Evolutionary conservation across 1,140 invertebrate genomes (phyloP), one percentile per base, ranked within the genome.

Genomic region (Cydia amplana): DNA sequence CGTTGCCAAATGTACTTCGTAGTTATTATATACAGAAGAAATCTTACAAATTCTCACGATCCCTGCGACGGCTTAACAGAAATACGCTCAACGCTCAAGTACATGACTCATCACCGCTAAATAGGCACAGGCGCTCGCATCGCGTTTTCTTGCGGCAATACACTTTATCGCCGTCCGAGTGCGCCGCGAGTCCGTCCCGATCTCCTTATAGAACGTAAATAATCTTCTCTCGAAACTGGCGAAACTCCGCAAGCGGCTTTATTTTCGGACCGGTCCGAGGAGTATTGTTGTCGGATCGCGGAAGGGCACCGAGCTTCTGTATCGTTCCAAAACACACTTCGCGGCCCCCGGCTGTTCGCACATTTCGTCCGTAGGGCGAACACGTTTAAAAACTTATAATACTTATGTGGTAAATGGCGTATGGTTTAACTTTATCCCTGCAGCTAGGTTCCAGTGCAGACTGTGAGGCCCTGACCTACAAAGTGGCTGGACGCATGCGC

Each of bases 401-500:
- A n/a, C n/a, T n/a, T n/a, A 9, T 36, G n/a, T 1, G n/a, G 28
- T 40, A 81, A 83, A 87, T 86, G 78, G 79, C 83, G 86, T 82
- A 77, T 79, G 84, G 84, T 85, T 85, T 86, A 85, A 82, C 87
- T 87, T 84, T 90, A 89, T 85, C 77, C 78, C 84, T 85, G 80
- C 76, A 67, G 79, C 79, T 80, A 82, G 77, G 70, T 82, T 82
- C 84, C 84, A 83, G 85, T 87, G 79, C 86, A 87, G 85, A 87
- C 86, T 88, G 88, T 77, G 83, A 85, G 84, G 82, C 90, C 90
- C 81, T 89, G 89, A 90, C 90, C 89, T 82, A 88, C 85, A 85
- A 88, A 88, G 76, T 40, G 82, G 81, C 82, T 75, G 78, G 78
- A 78, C 87, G 89, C 90, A 89, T 90, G 90, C 90, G 90, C 86